Evolutionary conservation across 53 echinoderm and acorn worm genomes (phyloP).

Genomic region (Antedon mediterranea): DNA sequence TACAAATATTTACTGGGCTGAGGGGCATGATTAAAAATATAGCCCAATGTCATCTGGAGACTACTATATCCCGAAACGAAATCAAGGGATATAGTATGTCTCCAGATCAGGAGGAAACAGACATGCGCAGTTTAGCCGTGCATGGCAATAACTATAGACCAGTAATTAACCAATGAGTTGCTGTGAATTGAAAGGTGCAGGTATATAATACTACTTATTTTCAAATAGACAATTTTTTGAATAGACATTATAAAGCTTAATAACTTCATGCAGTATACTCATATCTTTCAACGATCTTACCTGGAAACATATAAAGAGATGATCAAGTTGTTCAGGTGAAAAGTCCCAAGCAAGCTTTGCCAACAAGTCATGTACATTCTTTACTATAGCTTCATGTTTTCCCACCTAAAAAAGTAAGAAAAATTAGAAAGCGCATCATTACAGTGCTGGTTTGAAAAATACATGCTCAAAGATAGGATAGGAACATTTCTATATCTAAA

Average conservation of each 20-base stretch:
- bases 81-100: no score
- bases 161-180: no score
- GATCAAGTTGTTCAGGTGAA: conserved; percentile 94
- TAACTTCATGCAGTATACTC: no score
- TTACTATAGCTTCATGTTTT: conserved; percentile 95
- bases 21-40: no score
- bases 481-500: no score
- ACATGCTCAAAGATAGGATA: neutral
- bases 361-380: conserved; percentile 92
- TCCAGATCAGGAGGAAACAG: no score
- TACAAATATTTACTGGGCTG: no score
- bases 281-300: no score
- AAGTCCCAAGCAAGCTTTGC: conserved; percentile 99
- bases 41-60: neutral
- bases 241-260: no score
- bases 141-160: no score
- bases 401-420: conserved; percentile 51
- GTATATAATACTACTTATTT: no score
- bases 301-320: conserved; percentile 93
- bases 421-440: neutral
- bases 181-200: neutral
- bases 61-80: neutral
- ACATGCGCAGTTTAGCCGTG: neutral
- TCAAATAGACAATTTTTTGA: no score
- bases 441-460: neutral